Conservation (phyloP, 2,888 invertebrate genomes). For the Teleiodes luculella region DNA sequence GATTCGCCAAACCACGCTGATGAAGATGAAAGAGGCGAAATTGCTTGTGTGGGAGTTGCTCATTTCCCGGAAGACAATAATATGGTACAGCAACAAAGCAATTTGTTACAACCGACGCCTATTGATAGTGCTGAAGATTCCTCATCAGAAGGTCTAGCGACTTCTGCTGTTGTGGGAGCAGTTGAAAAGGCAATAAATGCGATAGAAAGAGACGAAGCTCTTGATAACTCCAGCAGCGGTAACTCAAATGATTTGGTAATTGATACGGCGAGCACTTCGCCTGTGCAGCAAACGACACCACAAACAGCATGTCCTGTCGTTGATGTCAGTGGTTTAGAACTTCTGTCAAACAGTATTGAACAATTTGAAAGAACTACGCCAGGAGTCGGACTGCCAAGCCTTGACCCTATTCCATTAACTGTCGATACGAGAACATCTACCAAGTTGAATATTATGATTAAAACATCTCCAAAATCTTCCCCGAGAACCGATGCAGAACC, state of each 20-base stretch:
- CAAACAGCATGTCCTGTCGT: slow-evolving; percentile 58
- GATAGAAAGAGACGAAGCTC: slow-evolving; percentile 60
- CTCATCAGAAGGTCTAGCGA: slow-evolving; percentile 54
- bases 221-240: slow-evolving; percentile 66
- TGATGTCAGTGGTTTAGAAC: slow-evolving; percentile 88
- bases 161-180: slow-evolving; percentile 54
- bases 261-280: slow-evolving; percentile 60
- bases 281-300: slow-evolving; percentile 35
- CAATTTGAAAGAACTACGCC: slow-evolving; percentile 82
- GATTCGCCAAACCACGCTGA: slow-evolving; percentile 72
- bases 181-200: slow-evolving; percentile 67
- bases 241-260: slow-evolving; percentile 69
- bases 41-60: slow-evolving; percentile 71
- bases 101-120: slow-evolving; percentile 38
- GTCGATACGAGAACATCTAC: slow-evolving; percentile 62
- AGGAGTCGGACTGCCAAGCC: slow-evolving; percentile 50
- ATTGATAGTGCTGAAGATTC: slow-evolving; percentile 66
- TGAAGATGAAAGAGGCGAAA: slow-evolving; percentile 62
- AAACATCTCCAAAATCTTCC: slow-evolving; percentile 67
- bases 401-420: slow-evolving; percentile 54
- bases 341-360: slow-evolving; percentile 91
- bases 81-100: slow-evolving; percentile 36
- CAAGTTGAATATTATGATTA: slow-evolving; percentile 65
- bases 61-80: slow-evolving; percentile 58
- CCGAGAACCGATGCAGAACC: slow-evolving; percentile 57